Conservation (phyloP, 1,140 invertebrate genomes). For the Charaxes varanes region DNA sequence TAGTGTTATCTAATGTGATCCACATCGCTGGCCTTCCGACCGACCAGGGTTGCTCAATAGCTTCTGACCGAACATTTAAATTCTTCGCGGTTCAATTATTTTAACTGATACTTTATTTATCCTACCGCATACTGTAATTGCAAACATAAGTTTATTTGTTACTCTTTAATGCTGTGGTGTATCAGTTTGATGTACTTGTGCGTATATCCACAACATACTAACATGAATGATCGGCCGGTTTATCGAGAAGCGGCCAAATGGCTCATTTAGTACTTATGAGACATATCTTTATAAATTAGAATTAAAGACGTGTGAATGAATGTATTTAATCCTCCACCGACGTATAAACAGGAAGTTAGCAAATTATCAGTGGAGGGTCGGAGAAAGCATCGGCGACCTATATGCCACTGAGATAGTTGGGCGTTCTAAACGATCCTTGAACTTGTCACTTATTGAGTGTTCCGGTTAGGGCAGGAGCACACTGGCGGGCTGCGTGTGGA, state of each 20-base stretch:
- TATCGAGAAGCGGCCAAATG: no score
- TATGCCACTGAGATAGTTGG: constrained; percentile 18
- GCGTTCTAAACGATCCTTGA: constrained; percentile 16
- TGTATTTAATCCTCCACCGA: no score
- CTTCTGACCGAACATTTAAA: background rate
- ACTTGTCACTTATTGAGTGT: constrained; percentile 19
- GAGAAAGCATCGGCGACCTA: background rate
- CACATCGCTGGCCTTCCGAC: constrained; percentile 1
- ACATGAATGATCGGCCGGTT: no score
- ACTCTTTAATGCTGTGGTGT: no score
- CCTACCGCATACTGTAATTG: background rate
- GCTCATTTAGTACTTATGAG: no score
- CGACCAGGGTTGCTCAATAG: constrained; percentile 1
- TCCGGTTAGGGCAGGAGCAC: constrained; percentile 11
- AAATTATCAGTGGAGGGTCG: background rate
- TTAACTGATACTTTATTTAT: background rate
- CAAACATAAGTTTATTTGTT: no score
- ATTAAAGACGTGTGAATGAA: no score
- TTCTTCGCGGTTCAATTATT: background rate
- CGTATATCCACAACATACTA: no score
- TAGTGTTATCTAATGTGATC: constrained; percentile 8
- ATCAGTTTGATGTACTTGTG: no score
- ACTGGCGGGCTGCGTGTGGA: no score
- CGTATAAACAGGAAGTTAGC: background rate
- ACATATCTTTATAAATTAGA: no score